Evolutionary conservation across 2,797 vertebrate species (phyloP).

Genomic region (Lagocephalus sceleratus): DNA sequence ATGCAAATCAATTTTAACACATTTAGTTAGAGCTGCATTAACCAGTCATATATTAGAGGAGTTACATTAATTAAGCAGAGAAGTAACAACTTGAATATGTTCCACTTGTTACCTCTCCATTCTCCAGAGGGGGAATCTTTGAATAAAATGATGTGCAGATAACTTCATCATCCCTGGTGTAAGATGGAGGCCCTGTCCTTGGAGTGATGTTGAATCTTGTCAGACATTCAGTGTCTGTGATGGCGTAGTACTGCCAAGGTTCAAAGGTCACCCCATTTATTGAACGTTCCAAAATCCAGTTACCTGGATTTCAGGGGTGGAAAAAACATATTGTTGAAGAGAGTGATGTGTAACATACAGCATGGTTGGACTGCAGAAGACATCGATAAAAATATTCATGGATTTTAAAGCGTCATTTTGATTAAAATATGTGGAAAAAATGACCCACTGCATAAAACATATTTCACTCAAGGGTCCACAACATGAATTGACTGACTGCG

Average conservation of each 20-base stretch:
- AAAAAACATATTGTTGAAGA: constrained; percentile 6
- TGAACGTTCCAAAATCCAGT: constrained; percentile 94
- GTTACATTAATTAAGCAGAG: neutral
- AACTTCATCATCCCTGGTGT: constrained; percentile 89
- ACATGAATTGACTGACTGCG: constrained; percentile 7
- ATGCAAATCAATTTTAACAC: too few relatives aligned
- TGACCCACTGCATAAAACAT: constrained; percentile 16
- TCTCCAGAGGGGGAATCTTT: constrained; percentile 94
- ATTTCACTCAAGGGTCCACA: constrained; percentile 14
- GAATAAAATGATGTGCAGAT: constrained; percentile 98
- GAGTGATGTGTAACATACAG: constrained; percentile 19
- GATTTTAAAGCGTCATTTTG: constrained; percentile 26
- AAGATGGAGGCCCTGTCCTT: constrained; percentile 85
- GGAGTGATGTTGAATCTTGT: constrained; percentile 88
- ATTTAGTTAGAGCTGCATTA: too few relatives aligned
- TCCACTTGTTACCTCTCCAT: constrained; percentile 87
- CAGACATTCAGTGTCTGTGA: constrained; percentile 91
- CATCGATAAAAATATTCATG: constrained; percentile 44
- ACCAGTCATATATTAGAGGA: too few relatives aligned
- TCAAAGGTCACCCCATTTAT: constrained; percentile 83
- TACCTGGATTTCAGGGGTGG: constrained; percentile 72
- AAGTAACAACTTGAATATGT: neutral
- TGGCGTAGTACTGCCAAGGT: constrained; percentile 95
- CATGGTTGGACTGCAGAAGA: constrained; percentile 1
- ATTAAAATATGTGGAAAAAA: constrained; percentile 53